Percentiles rank a stretch among this genome's conserved stretches.
Conservation (phyloP, 2,797 vertebrate genomes). For the Microctenopoma steveboyesi region DNA sequence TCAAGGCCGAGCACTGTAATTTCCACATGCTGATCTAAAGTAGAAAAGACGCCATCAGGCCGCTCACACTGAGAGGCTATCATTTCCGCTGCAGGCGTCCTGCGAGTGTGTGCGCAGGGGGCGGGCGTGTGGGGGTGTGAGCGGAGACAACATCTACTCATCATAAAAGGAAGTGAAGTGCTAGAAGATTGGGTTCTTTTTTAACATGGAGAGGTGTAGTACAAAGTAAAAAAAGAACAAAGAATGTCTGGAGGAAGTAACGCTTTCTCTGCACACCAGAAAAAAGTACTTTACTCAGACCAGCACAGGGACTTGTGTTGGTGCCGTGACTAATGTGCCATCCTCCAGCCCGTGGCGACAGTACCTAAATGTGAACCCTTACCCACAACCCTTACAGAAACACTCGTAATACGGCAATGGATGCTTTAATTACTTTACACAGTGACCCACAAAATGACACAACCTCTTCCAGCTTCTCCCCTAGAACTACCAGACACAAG, state of each 20-base stretch:
- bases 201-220: constrained; percentile 11
- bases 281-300: not conserved
- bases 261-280: not conserved
- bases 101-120: constrained; percentile 2
- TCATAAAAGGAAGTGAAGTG: constrained; percentile 34
- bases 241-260: constrained; percentile 18
- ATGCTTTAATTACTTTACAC: too few species aligned
- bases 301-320: not conserved
- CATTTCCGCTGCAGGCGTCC: constrained; percentile 52
- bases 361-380: too few species aligned
- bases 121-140: not conserved
- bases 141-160: constrained; percentile 42
- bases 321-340: not conserved
- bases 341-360: too few species aligned
- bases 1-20: constrained; percentile 66
- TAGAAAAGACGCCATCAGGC: constrained; percentile 37
- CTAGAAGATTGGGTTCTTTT: constrained; percentile 29
- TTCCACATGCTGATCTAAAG: constrained; percentile 64
- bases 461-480: too few species aligned
- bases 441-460: too few species aligned
- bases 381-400: too few species aligned
- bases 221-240: constrained; percentile 12
- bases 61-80: constrained; percentile 58
- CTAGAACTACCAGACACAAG: too few species aligned
- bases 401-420: too few species aligned